These are phyloP conservation scores for Ericerus pela DNA, from an alignment of 1,140 invertebrate genomes.

Conservation along the genomic window DNA sequence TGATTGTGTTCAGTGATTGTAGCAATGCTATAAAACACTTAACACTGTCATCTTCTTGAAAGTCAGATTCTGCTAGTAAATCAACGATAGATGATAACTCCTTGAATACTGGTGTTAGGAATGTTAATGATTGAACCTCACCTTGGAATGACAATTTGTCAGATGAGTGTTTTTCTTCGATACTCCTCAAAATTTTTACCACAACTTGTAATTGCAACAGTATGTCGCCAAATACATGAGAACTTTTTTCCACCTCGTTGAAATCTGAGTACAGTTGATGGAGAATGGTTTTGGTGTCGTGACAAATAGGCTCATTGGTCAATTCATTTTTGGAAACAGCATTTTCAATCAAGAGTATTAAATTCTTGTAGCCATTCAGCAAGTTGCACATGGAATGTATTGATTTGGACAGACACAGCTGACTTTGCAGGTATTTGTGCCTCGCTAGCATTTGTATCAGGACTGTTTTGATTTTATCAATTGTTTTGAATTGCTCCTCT, in stretches of 20 bases:
- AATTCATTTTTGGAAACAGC: background rate
- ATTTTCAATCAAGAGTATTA: background rate
- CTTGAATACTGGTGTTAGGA: too few species aligned
- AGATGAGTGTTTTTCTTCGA: too few species aligned
- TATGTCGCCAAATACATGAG: background rate
- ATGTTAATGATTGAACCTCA: too few species aligned
- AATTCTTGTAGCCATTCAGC: background rate
- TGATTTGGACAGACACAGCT: background rate
- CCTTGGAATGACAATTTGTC: too few species aligned
- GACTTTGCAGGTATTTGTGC: background rate
- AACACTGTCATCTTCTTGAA: background rate
- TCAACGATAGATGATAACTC: too few species aligned
- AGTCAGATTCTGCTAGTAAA: too few species aligned
- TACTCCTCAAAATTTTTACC: too few species aligned
- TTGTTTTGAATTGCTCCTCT: background rate
- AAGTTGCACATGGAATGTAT: background rate
- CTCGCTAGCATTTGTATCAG: background rate
- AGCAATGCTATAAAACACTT: background rate
- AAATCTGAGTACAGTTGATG: background rate
- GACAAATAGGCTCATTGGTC: background rate
- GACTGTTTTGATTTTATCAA: background rate
- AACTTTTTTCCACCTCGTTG: background rate
- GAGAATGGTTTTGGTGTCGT: background rate
- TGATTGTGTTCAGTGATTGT: constrained; percentile 1
- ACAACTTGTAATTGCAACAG: background rate